Evolutionary conservation across 2,888 invertebrate genomes (phyloP).

Genomic region (Subacronicta megacephala): DNA sequence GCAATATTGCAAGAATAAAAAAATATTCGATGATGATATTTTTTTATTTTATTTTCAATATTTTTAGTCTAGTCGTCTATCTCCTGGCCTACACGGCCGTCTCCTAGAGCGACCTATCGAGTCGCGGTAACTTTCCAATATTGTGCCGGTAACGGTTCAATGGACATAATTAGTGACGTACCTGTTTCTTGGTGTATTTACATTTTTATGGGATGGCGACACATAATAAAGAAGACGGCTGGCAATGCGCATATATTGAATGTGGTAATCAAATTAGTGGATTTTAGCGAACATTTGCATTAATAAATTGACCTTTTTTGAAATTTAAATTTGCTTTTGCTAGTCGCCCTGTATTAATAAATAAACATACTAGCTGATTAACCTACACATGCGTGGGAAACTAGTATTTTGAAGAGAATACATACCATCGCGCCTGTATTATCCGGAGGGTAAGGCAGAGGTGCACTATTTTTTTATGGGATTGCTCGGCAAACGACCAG

Average conservation of each 20-base stretch:
- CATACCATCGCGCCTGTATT: no score
- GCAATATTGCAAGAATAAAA: no score
- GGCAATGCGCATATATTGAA: slow-evolving; percentile 10
- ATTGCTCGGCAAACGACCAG: no score
- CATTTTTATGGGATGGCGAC: slow-evolving; percentile 42
- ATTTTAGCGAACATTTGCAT: slow-evolving; percentile 3
- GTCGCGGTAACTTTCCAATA: slow-evolving; percentile 52
- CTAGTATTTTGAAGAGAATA: no score
- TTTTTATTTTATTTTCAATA: no score
- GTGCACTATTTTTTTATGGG: no score
- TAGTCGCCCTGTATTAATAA: neutral
- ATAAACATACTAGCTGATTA: no score
- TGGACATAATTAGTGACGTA: slow-evolving; percentile 69
- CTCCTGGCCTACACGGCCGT: slow-evolving; percentile 16
- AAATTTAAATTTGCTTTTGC: neutral
- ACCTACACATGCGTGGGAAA: no score
- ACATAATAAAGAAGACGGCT: slow-evolving; percentile 4
- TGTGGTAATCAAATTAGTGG: slow-evolving; percentile 11
- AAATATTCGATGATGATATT: no score
- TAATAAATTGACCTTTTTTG: neutral
- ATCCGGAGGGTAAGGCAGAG: no score
- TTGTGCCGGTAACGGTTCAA: slow-evolving; percentile 63
- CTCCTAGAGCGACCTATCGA: slow-evolving; percentile 7
- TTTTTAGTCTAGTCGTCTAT: no score
- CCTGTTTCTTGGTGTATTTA: slow-evolving; percentile 61